Evolutionary conservation across 2,113 vertebrate genomes (phyloP), one percentile per base, ranked within the genome.

Genomic region (Erythrocercus mccallii): DNA sequence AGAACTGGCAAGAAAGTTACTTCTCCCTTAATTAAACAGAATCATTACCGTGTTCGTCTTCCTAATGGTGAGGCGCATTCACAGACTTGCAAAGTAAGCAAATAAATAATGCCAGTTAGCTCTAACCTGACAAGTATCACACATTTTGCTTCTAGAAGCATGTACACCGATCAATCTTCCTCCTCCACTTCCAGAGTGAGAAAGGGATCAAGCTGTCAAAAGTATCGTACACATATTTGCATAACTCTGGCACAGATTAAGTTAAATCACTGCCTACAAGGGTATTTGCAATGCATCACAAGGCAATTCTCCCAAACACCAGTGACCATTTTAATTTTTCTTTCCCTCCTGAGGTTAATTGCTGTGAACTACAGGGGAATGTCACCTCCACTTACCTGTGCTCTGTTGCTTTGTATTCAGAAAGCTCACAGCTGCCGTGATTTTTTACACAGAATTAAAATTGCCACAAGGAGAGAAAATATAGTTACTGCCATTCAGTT

Each of bases 11-110:
- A 68, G 82, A 90, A 95, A 88, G 88, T 93, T 86, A 77, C 79
- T 90, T 92, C 71, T 93, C 82, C 2, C 4, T 71, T 94, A 96
- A 96, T 93, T 91, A 96, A 91, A 83, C 27, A 56, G 82, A 88
- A 96, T 94, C 90, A 88, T 94, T 90, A 70, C 88, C 2, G 5
- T 20, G 18, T 83, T 93, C 28, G 53, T 86, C 79, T 88, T 90
- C 82, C 80, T 88, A 92, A 90, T 57, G 72, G 71, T 6, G 20
- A 92, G 51, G 56, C 1, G 0, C 44, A 12, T 78, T 73, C 31
- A 8, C 12, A 56, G 85, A 24, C 56, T 88, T 93, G 79, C 76
- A 96, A 94, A 95, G 81, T 71, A 86, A 93, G 81, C 69, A 83
- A 88, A 95, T 90, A 94, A 95, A 94, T 95, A 90, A 90, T 0